Evolutionary conservation across 2,888 invertebrate genomes (phyloP).

Genomic region (Drosophila falleni): DNA sequence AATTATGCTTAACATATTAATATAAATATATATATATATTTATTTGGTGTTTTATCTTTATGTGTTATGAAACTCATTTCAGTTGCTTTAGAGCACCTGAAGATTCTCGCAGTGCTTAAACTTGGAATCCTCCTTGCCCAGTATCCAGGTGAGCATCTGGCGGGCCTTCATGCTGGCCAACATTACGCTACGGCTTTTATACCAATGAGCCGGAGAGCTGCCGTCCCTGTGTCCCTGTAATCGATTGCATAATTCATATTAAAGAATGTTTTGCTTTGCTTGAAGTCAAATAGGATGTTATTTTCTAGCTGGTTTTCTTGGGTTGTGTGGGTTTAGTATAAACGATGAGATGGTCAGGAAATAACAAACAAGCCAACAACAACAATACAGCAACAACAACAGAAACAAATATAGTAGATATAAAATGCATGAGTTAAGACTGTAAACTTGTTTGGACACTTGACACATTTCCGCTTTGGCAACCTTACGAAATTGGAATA

Average conservation of each 20-base stretch:
- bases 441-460: conserved; percentile 15
- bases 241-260: conserved; percentile 28
- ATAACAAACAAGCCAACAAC: conserved; percentile 31
- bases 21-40: conserved; percentile 35
- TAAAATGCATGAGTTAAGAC: conserved; percentile 30
- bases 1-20: conserved; percentile 30
- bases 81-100: conserved; percentile 90
- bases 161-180: conserved; percentile 95
- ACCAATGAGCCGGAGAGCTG: conserved; percentile 90
- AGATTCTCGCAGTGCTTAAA: conserved; percentile 97
- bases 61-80: conserved; percentile 6
- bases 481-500: conserved; percentile 21
- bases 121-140: conserved; percentile 95
- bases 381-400: conserved; percentile 18
- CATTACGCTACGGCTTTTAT: conserved; percentile 93
- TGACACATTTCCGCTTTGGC: conserved; percentile 50
- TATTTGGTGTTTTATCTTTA: conserved; percentile 49
- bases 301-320: conserved; percentile 7
- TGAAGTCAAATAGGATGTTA: conserved; percentile 1
- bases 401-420: conserved; percentile 28
- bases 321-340: conserved; percentile 22
- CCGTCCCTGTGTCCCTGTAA: conserved; percentile 85
- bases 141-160: conserved; percentile 96
- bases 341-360: conserved; percentile 27
- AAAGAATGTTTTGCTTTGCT: not conserved